Percentiles rank a stretch among this genome's conserved stretches.
phyloP scores from a whole-genome alignment of 2,888 invertebrate genomes.

The Clostera curtula region DNA sequence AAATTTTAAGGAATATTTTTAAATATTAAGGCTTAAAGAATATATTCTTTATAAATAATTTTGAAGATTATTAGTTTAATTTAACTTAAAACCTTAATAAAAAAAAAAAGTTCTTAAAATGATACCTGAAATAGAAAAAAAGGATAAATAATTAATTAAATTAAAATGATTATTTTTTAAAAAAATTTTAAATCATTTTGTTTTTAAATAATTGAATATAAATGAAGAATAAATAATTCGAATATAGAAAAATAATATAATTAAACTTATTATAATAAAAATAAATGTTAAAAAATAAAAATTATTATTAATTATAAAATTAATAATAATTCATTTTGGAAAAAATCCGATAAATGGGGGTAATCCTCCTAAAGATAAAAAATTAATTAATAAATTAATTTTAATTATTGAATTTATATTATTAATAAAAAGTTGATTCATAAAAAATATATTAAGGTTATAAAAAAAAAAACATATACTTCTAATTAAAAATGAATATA shows the following conservation, averaged over 20 bases:
- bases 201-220: slow-evolving; percentile 62
- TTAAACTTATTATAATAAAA: slow-evolving; percentile 68
- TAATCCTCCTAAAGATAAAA: slow-evolving; percentile 74
- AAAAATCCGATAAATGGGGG: slow-evolving; percentile 78
- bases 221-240: slow-evolving; percentile 66
- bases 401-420: slow-evolving; percentile 56
- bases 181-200: slow-evolving; percentile 56
- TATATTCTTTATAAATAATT: slow-evolving; percentile 71
- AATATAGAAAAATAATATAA: slow-evolving; percentile 73
- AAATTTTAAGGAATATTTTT: slow-evolving; percentile 66
- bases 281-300: slow-evolving; percentile 53
- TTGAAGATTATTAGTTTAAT: slow-evolving; percentile 78
- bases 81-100: slow-evolving; percentile 75
- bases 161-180: slow-evolving; percentile 44
- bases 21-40: slow-evolving; percentile 75
- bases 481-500: slow-evolving; percentile 60
- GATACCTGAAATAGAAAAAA: slow-evolving; percentile 40
- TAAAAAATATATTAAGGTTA: slow-evolving; percentile 58
- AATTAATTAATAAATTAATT: slow-evolving; percentile 67
- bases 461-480: slow-evolving; percentile 62
- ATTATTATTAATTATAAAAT: slow-evolving; percentile 59
- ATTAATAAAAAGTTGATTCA: slow-evolving; percentile 67
- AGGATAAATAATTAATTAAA: slow-evolving; percentile 34
- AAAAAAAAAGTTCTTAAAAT: slow-evolving; percentile 50
- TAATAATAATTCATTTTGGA: slow-evolving; percentile 76